A percentile compares a stretch with the other conserved stretches of the same genome.
Conservation (phyloP, 2,113 vertebrate genomes). For the Echinops telfairi region DNA sequence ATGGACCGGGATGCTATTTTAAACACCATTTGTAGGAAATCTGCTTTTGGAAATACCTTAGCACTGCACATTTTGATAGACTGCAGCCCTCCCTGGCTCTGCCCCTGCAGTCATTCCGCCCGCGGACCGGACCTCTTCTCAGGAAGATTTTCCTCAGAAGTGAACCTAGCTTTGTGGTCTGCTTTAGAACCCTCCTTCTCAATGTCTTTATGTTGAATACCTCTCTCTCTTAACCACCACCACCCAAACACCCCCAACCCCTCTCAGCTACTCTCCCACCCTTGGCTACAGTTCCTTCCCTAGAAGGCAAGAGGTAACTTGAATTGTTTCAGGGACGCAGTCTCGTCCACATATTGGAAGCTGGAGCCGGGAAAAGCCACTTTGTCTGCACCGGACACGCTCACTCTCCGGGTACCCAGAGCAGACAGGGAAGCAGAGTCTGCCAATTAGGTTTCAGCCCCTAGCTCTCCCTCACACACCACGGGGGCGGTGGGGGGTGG, state of each 20-base stretch:
- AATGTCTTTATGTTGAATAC: neutral
- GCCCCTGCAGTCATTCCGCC: constrained; percentile 48
- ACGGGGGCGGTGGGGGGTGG: accelerated
- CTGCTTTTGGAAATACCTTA: constrained; percentile 84
- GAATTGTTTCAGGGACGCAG: constrained; percentile 50
- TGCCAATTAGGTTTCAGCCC: neutral
- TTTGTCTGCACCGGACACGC: neutral
- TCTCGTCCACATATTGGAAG: neutral
- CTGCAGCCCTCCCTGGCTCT: constrained; percentile 62
- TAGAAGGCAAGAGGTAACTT: constrained; percentile 55
- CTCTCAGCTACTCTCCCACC: neutral
- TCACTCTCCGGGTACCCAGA: neutral
- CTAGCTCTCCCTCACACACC: neutral
- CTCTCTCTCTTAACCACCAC: neutral
- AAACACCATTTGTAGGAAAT: constrained; percentile 82
- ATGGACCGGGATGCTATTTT: constrained; percentile 81
- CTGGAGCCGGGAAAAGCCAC: neutral
- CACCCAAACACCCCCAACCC: neutral
- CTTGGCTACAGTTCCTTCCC: neutral
- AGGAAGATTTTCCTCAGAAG: constrained; percentile 71
- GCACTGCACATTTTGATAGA: constrained; percentile 80
- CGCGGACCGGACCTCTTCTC: neutral
- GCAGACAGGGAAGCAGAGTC: constrained; percentile 13
- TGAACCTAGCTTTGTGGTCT: constrained; percentile 45
- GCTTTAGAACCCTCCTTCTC: constrained; percentile 67